phyloP scores from a whole-genome alignment of 2,888 invertebrate genomes.

The Nephrocerus scutellatus region DNA sequence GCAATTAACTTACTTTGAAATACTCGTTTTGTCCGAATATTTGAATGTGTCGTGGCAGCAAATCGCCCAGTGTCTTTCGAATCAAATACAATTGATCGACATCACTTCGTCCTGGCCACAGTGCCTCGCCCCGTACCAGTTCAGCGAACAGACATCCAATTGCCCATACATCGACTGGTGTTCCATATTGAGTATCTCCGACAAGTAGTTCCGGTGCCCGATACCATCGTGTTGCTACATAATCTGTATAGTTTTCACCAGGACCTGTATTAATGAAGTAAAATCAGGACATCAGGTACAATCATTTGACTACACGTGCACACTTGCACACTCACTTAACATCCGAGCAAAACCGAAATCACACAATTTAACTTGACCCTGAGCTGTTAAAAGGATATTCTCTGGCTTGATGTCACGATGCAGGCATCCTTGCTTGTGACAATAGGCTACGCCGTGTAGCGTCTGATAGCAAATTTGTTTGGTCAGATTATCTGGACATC shows the following conservation, averaged over 20 bases:
- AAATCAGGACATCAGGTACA: constrained; percentile 5
- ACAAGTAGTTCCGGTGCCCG: constrained; percentile 94
- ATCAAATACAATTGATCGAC: constrained; percentile 97
- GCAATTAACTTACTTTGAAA: constrained; percentile 50
- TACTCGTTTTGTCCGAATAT: constrained; percentile 95
- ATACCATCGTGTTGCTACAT: constrained; percentile 99
- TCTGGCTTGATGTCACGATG: constrained; percentile 98
- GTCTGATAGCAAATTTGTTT: constrained; percentile 95
- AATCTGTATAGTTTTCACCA: constrained; percentile 97
- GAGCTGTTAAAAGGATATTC: constrained; percentile 88
- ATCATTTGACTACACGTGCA: not conserved
- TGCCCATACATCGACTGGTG: constrained; percentile 95
- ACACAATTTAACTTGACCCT: constrained; percentile 89
- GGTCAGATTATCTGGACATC: constrained; percentile 84
- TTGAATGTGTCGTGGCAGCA: constrained; percentile 88
- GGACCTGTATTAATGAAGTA: constrained; percentile 57
- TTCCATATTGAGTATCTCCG: constrained; percentile 88
- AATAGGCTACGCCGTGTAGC: constrained; percentile 89
- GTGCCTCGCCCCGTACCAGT: constrained; percentile 77
- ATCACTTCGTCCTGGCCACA: constrained; percentile 99
- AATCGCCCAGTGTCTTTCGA: constrained; percentile 86
- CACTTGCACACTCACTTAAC: constrained; percentile 57
- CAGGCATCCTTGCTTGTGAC: constrained; percentile 91
- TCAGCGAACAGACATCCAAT: constrained; percentile 90
- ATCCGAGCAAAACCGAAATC: constrained; percentile 98